phyloP scores from a whole-genome alignment of 2,797 vertebrate species.

The Phaenicophaeus curvirostris region DNA sequence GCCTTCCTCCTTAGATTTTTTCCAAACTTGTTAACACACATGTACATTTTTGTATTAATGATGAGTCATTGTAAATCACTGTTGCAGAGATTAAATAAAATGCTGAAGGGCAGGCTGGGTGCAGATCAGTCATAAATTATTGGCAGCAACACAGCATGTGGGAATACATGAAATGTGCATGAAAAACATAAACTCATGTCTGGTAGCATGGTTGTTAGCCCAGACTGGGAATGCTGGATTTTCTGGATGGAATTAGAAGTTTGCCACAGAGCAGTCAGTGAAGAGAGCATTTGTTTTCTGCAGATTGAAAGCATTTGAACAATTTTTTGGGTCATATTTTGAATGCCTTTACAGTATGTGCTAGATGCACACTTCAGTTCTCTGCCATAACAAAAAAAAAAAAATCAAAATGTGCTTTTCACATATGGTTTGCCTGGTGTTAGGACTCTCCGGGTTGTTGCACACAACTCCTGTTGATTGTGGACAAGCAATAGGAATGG shows the following conservation, averaged over 20 bases:
- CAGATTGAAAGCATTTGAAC: conserved; percentile 50
- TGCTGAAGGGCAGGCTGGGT: conserved; percentile 90
- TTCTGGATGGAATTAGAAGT: conserved; percentile 63
- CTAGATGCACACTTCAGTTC: conserved; percentile 1
- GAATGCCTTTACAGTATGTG: conserved; percentile 31
- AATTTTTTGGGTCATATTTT: conserved; percentile 39
- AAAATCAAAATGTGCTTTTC: neutral
- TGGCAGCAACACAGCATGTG: conserved; percentile 86
- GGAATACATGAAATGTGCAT: conserved; percentile 84
- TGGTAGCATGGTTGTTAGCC: conserved; percentile 70
- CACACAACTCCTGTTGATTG: neutral
- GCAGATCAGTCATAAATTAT: conserved; percentile 96
- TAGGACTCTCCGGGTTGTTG: neutral
- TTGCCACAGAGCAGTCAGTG: conserved; percentile 59
- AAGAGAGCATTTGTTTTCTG: conserved; percentile 54
- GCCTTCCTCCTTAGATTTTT: conserved; percentile 73
- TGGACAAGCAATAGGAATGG: neutral
- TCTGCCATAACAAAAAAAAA: neutral
- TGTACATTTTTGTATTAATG: conserved; percentile 90
- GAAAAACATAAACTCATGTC: conserved; percentile 80
- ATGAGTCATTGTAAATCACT: conserved; percentile 82
- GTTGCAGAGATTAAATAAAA: conserved; percentile 92
- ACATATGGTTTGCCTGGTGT: neutral
- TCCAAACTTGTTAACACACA: conserved; percentile 91
- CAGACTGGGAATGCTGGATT: conserved; percentile 67